Evolutionary conservation across 2,797 vertebrate species (phyloP).

Genomic region (Linurgus olivaceus): DNA sequence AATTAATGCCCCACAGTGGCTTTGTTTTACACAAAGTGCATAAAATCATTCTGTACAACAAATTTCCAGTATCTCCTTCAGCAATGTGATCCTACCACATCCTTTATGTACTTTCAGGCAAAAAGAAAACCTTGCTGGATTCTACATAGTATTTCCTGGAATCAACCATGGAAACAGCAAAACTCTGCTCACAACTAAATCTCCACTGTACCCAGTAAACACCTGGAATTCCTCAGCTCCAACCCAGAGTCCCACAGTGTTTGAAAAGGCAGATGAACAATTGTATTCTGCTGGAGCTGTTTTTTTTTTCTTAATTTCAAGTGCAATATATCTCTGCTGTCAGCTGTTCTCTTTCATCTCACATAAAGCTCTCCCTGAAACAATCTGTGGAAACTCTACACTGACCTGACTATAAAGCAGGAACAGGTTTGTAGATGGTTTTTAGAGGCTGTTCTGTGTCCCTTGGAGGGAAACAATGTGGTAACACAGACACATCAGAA

Average conservation of each 20-base stretch:
- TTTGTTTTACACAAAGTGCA: background rate
- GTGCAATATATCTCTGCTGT: background rate
- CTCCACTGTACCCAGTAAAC: background rate
- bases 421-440: background rate
- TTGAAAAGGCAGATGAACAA: background rate
- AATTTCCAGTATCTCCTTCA: background rate
- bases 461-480: background rate
- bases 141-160: background rate
- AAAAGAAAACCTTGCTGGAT: background rate
- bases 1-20: background rate
- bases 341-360: background rate
- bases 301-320: background rate
- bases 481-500: background rate
- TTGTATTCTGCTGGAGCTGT: background rate
- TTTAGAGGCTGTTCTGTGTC: background rate
- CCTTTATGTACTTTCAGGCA: background rate
- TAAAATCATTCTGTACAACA: background rate
- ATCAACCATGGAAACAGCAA: background rate
- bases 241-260: background rate
- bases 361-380: background rate
- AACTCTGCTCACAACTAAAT: background rate
- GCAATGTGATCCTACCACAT: background rate
- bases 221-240: background rate
- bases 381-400: background rate
- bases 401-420: background rate